A percentile compares a stretch with the other conserved stretches of the same genome.
phyloP scores from a whole-genome alignment of 2,888 invertebrate genomes.

The Habroteleia sp. region DNA sequence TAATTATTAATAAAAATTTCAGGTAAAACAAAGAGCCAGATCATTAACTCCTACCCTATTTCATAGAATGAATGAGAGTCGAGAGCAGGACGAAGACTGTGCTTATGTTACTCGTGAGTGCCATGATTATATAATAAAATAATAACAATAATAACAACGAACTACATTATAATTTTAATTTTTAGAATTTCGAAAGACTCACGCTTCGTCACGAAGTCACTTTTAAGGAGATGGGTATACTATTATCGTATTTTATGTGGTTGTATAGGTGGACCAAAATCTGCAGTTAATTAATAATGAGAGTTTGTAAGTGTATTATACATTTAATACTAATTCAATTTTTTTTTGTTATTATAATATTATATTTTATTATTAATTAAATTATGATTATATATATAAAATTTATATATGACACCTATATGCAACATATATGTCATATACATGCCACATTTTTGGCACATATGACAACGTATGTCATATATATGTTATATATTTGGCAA shows the following conservation, averaged over 20 bases:
- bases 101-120: conserved; percentile 83
- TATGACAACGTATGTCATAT: too few relatives aligned
- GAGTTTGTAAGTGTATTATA: conserved; percentile 86
- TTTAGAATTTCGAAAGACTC: conserved; percentile 91
- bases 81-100: conserved; percentile 69
- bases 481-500: too few relatives aligned
- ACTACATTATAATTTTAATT: not conserved
- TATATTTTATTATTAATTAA: too few relatives aligned
- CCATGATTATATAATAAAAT: not conserved
- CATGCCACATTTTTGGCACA: too few relatives aligned
- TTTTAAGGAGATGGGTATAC: conserved; percentile 93
- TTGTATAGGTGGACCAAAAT: conserved; percentile 93
- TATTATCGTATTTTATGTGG: conserved; percentile 86
- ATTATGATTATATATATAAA: too few relatives aligned
- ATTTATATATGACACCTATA: too few relatives aligned
- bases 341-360: too few relatives aligned
- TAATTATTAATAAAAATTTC: too few relatives aligned
- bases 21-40: conserved; percentile 86
- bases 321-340: too few relatives aligned
- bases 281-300: conserved; percentile 92
- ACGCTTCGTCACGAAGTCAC: conserved; percentile 90
- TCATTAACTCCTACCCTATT: conserved; percentile 88
- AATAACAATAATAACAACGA: too few relatives aligned
- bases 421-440: too few relatives aligned
- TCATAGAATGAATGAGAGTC: conserved; percentile 66